Percentiles rank a stretch among this genome's conserved stretches.
These are phyloP conservation scores for Zaprionus vittiger DNA, from an alignment of 1,140 invertebrate genomes.

Conservation along the genomic window DNA sequence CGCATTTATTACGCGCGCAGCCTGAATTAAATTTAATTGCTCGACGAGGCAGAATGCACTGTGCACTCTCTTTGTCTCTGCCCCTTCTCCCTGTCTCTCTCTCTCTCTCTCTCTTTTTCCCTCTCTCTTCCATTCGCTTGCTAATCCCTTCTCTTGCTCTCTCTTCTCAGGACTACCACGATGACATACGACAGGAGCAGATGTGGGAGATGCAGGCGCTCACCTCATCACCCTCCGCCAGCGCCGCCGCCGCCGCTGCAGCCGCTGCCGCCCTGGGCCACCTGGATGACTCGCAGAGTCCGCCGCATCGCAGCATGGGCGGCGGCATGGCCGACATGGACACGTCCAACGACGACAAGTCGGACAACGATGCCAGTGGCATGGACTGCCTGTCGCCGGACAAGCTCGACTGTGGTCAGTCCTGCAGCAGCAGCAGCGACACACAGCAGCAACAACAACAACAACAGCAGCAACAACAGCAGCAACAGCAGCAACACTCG, in stretches of 20 bases:
- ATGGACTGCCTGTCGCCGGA: constrained; percentile 79
- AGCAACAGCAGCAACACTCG: constrained; percentile 52
- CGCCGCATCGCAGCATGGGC: constrained; percentile 65
- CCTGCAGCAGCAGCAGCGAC: constrained; percentile 58
- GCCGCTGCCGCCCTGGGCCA: constrained; percentile 54
- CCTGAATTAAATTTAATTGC: constrained; percentile 79
- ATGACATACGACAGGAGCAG: constrained; percentile 93
- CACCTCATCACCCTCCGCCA: constrained; percentile 83
- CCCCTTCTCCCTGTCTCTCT: background rate
- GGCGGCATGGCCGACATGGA: constrained; percentile 80
- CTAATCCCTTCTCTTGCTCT: background rate
- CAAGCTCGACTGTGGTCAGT: constrained; percentile 71
- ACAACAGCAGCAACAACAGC: constrained; percentile 46
- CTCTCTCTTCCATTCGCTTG: no score
- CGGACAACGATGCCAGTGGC: constrained; percentile 72
- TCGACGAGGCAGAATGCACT: constrained; percentile 35
- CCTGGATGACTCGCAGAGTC: constrained; percentile 77
- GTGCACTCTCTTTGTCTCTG: background rate
- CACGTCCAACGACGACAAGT: constrained; percentile 82
- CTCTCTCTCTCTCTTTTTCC: no score
- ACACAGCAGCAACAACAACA: constrained; percentile 41
- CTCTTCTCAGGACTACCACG: constrained; percentile 89
- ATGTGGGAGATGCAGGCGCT: constrained; percentile 93
- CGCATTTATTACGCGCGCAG: constrained; percentile 68
- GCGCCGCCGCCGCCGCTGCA: constrained; percentile 8